Evolutionary conservation across 1,140 invertebrate genomes (phyloP), one percentile per base, ranked within the genome.

Genomic region (Himalopsyche phryganea): DNA sequence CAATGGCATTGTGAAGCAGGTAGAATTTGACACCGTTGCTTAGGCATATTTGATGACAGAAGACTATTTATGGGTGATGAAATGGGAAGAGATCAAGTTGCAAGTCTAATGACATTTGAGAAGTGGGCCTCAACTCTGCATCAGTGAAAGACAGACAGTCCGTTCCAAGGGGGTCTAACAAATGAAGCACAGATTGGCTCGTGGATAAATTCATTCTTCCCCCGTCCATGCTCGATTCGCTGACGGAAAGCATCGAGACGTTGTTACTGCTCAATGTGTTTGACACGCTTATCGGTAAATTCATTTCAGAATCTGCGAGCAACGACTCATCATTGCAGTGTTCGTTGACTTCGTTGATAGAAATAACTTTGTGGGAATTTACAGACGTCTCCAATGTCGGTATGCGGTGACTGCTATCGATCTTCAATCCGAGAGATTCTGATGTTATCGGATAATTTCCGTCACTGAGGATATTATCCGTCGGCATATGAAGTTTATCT

Each of bases 101-200:
- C 23, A 63, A n/a, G 35, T 64, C 62, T 17, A 64, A 40, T 20
- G 58, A 49, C 54, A 61, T 61, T n/a, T 61, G 60, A 6, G 60
- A 57, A 9, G 58, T 53, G 6, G 61, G 52, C 36, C 57, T 44
- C 1, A 63, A 49, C 18, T 63, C 61, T 1, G 59, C 53, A 33
- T 65, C 62, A 18, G 58, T 46, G 42, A 65, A 65, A 7, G 58
- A 61, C 23, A 65, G 44, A 45, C 51, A 65, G 48, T 65, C 62
- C 0, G 54, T 19, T 3, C 58, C 54, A 38, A 65, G 40, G 9
- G 61, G 61, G 57, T 64, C 61, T n/a, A 64, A 35, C 14, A 64
- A 35, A 45, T 64, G 58, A 11, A 64, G 23, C 11, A 63, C 61
- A 13, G 61, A 63, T 36, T 60, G 61, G 46, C 38, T 60, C 1